A percentile compares a stretch with the other conserved stretches of the same genome.
Conservation (phyloP, 2,113 vertebrate species). For the Atrichornis clamosus region DNA sequence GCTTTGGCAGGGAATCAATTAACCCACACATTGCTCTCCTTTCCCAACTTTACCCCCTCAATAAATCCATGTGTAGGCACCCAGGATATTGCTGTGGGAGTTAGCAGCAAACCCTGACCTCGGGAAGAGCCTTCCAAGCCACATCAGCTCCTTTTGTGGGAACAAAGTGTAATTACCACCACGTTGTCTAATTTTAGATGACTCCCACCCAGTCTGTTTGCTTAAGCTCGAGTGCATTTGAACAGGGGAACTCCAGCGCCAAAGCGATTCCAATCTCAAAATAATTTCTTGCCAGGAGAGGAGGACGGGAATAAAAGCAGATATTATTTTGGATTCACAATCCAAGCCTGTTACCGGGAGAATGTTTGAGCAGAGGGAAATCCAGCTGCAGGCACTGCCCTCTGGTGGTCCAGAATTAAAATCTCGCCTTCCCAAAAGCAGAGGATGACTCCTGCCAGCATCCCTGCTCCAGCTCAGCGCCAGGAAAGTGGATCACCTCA, state of each 20-base stretch:
- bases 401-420: slow-evolving; percentile 43
- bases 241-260: neutral
- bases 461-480: neutral
- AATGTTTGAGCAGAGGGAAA: neutral
- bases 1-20: neutral
- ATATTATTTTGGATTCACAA: neutral
- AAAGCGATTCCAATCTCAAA: neutral
- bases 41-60: neutral
- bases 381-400: slow-evolving; percentile 61
- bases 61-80: neutral
- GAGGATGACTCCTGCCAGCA: neutral
- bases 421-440: neutral
- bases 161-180: neutral
- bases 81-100: rapidly evolving
- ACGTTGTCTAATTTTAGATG: neutral
- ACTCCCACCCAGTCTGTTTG: neutral
- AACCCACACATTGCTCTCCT: neutral
- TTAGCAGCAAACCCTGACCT: neutral
- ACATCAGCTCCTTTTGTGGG: neutral
- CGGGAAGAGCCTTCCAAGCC: neutral
- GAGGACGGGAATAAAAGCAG: neutral
- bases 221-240: neutral
- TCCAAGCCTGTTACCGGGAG: rapidly evolving
- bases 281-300: neutral
- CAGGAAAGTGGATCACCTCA: neutral